These are phyloP conservation scores for Hypercompe scribonia DNA, from an alignment of 2,888 invertebrate species.

Conservation along the genomic window DNA sequence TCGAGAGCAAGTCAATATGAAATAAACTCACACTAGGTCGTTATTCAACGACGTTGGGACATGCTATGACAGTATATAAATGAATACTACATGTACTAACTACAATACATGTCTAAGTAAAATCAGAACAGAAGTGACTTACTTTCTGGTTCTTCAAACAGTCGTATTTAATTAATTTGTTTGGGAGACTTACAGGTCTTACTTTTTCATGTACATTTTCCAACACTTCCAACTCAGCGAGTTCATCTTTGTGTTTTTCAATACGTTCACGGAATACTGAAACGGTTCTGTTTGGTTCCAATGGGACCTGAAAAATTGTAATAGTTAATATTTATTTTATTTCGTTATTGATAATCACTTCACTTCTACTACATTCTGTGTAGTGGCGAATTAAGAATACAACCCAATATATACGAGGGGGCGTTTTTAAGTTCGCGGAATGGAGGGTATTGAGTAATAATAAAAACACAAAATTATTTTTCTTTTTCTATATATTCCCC, in stretches of 20 bases:
- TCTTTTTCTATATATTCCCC: too few species aligned
- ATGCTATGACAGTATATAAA: neutral
- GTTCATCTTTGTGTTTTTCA: conserved; percentile 96
- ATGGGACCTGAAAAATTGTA: conserved; percentile 84
- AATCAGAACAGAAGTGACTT: conserved; percentile 3
- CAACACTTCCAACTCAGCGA: conserved; percentile 93
- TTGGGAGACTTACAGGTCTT: conserved; percentile 89
- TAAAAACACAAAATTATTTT: too few species aligned
- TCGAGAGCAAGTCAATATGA: too few species aligned
- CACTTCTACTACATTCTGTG: too few species aligned
- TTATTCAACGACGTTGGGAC: neutral
- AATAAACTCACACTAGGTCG: too few species aligned
- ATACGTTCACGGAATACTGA: conserved; percentile 97
- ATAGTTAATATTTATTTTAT: neutral
- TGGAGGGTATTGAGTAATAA: too few species aligned
- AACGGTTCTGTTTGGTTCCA: conserved; percentile 95
- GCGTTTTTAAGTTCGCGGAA: too few species aligned
- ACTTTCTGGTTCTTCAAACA: neutral
- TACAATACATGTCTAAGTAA: conserved; percentile 1
- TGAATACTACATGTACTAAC: neutral
- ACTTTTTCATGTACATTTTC: conserved; percentile 94
- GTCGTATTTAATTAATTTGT: conserved; percentile 1
- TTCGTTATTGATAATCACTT: too few species aligned
- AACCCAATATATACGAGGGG: too few species aligned
- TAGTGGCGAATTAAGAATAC: too few species aligned